Percentiles rank a stretch among this genome's conserved stretches.
Conservation (phyloP, 2,113 vertebrate genomes). For the Deroptyus accipitrinus region DNA sequence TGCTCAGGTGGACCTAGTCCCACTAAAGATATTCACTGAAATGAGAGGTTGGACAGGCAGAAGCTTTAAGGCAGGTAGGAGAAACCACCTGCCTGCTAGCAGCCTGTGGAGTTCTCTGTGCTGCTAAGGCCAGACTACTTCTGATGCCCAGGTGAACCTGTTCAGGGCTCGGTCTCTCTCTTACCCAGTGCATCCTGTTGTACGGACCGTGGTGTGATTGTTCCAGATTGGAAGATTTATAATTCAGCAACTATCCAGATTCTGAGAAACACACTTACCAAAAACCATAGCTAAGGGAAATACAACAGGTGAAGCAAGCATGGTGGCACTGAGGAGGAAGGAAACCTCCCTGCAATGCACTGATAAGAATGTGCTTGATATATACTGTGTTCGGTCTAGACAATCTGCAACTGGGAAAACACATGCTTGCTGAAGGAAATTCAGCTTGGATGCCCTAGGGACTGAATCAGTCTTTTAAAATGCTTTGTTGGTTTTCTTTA, state of each 20-base stretch:
- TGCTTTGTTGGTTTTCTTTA: conserved; percentile 38
- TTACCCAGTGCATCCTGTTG: background rate
- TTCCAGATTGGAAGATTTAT: background rate
- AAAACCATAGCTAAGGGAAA: conserved; percentile 33
- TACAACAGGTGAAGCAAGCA: conserved; percentile 31
- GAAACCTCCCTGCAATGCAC: conserved; percentile 46
- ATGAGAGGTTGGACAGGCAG: background rate
- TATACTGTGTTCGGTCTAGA: background rate
- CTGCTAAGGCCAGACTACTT: background rate
- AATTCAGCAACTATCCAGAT: background rate
- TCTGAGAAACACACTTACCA: conserved; percentile 2
- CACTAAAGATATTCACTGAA: background rate
- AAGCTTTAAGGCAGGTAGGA: background rate
- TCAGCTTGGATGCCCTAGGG: background rate
- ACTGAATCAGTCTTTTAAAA: conserved; percentile 39
- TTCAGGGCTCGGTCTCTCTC: background rate
- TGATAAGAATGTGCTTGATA: conserved; percentile 41
- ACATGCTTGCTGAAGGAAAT: conserved; percentile 39
- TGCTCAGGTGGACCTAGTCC: background rate
- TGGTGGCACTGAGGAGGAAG: conserved; percentile 22
- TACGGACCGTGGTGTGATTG: background rate
- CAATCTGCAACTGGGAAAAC: background rate
- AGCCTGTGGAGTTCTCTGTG: background rate
- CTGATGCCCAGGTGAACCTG: background rate
- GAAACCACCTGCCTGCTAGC: background rate